phyloP scores from a whole-genome alignment of 2,113 vertebrate species.

The Rhinolophus ferrumequinum region DNA sequence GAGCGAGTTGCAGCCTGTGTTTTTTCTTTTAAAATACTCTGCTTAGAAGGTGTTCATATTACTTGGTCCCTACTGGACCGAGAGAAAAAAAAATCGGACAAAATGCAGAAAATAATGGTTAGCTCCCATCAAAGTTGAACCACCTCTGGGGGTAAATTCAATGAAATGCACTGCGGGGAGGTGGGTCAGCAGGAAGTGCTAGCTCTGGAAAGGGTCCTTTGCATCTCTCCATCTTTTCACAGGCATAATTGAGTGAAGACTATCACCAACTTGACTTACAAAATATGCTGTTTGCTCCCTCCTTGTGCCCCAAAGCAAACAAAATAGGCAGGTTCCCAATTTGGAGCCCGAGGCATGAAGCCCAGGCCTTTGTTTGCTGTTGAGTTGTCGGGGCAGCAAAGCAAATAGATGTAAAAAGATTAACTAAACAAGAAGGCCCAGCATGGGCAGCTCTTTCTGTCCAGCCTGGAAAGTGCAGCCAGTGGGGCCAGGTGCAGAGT shows the following conservation, averaged over 20 bases:
- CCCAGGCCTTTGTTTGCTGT: slow-evolving; percentile 76
- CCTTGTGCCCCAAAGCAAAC: slow-evolving; percentile 79
- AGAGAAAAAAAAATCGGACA: not conserved
- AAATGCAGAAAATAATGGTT: slow-evolving; percentile 25
- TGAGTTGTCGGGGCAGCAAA: slow-evolving; percentile 78
- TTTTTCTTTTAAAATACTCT: slow-evolving; percentile 66
- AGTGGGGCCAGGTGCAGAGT: accelerated
- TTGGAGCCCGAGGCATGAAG: slow-evolving; percentile 73
- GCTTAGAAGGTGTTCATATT: slow-evolving; percentile 37
- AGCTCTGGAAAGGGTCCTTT: slow-evolving; percentile 68
- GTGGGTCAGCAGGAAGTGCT: slow-evolving; percentile 53
- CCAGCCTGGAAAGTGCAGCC: slow-evolving; percentile 19
- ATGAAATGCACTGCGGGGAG: slow-evolving; percentile 45
- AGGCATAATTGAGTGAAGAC: slow-evolving; percentile 76
- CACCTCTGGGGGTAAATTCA: not conserved
- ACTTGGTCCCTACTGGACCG: slow-evolving; percentile 46
- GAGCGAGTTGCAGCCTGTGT: not conserved
- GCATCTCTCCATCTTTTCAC: slow-evolving; percentile 75
- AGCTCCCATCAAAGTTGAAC: slow-evolving; percentile 58
- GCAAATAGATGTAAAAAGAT: slow-evolving; percentile 82
- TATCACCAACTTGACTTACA: slow-evolving; percentile 64
- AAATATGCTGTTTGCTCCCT: slow-evolving; percentile 74
- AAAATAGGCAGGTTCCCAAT: slow-evolving; percentile 79
- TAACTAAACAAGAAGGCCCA: slow-evolving; percentile 71
- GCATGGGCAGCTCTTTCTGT: not conserved